Evolutionary conservation across 2,113 vertebrate species (phyloP), one percentile per base, ranked within the genome.

Genomic region (Nematolebias whitei): DNA sequence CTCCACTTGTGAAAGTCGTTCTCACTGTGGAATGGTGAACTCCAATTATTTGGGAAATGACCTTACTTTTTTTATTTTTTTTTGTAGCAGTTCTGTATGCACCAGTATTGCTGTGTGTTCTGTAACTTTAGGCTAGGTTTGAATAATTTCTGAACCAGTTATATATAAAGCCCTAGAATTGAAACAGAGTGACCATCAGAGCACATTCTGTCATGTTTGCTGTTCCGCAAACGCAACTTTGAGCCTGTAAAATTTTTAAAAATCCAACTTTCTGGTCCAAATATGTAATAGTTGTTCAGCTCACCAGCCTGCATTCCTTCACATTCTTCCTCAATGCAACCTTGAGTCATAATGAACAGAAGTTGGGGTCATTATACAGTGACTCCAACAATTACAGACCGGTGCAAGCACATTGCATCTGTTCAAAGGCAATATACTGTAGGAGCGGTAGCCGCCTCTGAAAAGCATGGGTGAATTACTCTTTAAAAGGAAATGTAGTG

Each of bases 401-500:
- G 24, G 24, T 14, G 44, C 52, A 22, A 32, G 41, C 62, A 39
- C 49, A 12, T 39, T 35, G 32, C n/a, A 18, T 62, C 61, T 49
- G 45, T 49, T 76, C 2, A 39, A 29, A 60, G 44, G 41, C 68
- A 66, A 76, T 52, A n/a, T n/a, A n/a, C n/a, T n/a, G n/a, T n/a
- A 47, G 29, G 74, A 45, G 51, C 11, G 47, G 41, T 29, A 16
- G 56, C 35, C 12, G 35, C 60, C 60, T 63, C 32, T 73, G 39
- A 61, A 64, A 57, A 64, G 62, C 35, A 12, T 38, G n/a, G 58
- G 26, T 51, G 69, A 60, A 43, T 44, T 49, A 29, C 63, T 49
- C 55, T 65, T 8, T 1, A 48, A 48, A 20, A 40, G 58, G 40
- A 68, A 74, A 12, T 61, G 43, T n/a, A 62, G 26, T 19, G 12